Evolutionary conservation across 1,140 invertebrate species (phyloP).

Genomic region (Cydia amplana): DNA sequence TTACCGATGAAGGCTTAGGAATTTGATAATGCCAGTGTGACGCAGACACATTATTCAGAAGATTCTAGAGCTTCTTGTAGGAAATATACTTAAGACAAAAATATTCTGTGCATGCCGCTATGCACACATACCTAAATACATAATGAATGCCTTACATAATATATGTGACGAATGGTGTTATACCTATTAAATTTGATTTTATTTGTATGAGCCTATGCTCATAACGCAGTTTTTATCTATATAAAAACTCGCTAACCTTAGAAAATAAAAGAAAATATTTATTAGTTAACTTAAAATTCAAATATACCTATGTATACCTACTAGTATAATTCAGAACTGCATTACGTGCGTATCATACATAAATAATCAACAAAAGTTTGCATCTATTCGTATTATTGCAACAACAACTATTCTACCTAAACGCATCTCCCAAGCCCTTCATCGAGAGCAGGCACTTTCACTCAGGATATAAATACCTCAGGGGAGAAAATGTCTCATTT

Average conservation of each 20-base stretch:
- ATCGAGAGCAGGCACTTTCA: conserved; percentile 7
- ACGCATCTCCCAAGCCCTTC: neutral
- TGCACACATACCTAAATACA: neutral
- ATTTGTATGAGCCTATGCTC: too few species aligned
- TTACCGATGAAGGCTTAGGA: neutral
- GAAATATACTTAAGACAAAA: neutral
- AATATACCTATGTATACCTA: too few species aligned
- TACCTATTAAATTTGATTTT: too few species aligned
- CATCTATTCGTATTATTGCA: neutral
- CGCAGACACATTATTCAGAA: neutral
- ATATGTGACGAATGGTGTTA: too few species aligned
- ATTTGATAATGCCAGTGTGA: neutral
- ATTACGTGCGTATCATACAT: neutral
- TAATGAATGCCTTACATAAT: too few species aligned
- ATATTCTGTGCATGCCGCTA: neutral
- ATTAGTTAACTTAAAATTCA: too few species aligned
- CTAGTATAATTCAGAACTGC: too few species aligned
- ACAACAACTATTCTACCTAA: neutral
- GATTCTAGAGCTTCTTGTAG: neutral
- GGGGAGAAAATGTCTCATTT: conserved; percentile 18
- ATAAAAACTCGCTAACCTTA: too few species aligned
- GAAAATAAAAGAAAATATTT: too few species aligned
- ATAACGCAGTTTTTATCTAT: too few species aligned
- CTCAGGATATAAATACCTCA: neutral
- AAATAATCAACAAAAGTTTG: too few species aligned